Evolutionary conservation across 2,888 invertebrate species (phyloP).

Genomic region (Andrena chrysosceles): DNA sequence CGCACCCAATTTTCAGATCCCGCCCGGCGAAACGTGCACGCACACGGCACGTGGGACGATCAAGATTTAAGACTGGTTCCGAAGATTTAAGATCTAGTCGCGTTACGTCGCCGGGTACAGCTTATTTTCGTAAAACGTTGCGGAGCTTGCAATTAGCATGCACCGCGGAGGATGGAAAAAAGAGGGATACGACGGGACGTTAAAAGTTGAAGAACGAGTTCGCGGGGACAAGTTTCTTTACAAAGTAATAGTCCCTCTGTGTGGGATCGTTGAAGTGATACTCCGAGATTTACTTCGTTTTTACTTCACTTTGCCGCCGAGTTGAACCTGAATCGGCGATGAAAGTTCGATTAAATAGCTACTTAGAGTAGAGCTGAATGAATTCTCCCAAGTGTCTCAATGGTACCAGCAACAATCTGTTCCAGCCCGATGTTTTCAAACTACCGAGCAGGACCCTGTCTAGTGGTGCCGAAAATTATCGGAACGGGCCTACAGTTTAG

Average conservation of each 20-base stretch:
- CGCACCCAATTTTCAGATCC: slow-evolving; percentile 21
- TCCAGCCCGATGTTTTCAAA: no score
- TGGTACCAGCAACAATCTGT: no score
- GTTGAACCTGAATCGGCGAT: slow-evolving; percentile 10
- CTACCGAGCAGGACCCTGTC: no score
- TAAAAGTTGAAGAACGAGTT: slow-evolving; percentile 35
- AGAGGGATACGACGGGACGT: slow-evolving; percentile 3
- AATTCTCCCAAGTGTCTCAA: neutral
- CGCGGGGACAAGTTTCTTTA: slow-evolving; percentile 16
- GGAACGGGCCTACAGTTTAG: slow-evolving; percentile 36
- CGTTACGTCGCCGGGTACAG: slow-evolving; percentile 22
- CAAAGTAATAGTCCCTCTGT: neutral
- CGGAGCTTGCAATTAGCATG: slow-evolving; percentile 16
- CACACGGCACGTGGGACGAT: slow-evolving; percentile 44
- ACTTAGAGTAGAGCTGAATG: neutral
- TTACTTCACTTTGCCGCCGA: neutral
- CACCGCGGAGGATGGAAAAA: neutral
- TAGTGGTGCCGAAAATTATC: neutral
- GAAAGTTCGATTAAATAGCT: neutral
- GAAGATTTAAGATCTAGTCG: slow-evolving; percentile 49
- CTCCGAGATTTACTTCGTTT: neutral
- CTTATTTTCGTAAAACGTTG: slow-evolving; percentile 37
- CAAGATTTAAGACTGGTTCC: slow-evolving; percentile 50
- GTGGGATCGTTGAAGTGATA: neutral
- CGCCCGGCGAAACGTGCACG: neutral